These are phyloP conservation scores for Eira barbara DNA, from an alignment of 2,113 vertebrate species.

Conservation along the genomic window DNA sequence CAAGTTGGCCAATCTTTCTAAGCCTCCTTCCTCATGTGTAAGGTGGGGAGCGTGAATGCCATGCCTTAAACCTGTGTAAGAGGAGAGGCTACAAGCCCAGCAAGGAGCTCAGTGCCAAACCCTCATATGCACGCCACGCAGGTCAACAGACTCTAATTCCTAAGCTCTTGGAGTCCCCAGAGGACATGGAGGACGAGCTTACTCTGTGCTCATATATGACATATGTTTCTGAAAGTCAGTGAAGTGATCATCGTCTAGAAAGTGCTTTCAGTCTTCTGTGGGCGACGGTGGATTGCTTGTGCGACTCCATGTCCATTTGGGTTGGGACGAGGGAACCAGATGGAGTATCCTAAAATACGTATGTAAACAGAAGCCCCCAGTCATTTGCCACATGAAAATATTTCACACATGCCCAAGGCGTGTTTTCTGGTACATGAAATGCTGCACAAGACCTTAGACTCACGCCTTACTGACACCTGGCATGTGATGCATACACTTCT, in stretches of 20 bases:
- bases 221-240: neutral
- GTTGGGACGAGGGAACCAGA: neutral
- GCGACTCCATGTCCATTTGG: neutral
- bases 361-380: neutral
- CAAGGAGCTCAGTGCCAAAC: too few relatives aligned
- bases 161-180: neutral
- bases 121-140: rapidly evolving
- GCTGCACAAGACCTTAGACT: neutral
- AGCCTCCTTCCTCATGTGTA: neutral
- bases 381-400: neutral
- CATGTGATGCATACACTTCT: neutral
- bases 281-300: neutral
- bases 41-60: neutral
- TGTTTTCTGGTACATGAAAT: neutral
- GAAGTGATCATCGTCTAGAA: neutral
- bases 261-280: neutral
- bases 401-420: neutral
- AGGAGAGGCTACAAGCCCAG: neutral
- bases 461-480: neutral
- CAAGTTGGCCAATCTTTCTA: neutral
- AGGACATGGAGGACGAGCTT: neutral
- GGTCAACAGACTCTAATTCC: neutral
- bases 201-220: neutral
- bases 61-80: neutral
- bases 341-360: neutral